phyloP scores from a whole-genome alignment of 2,888 invertebrate species.

The Conomelus anceps region DNA sequence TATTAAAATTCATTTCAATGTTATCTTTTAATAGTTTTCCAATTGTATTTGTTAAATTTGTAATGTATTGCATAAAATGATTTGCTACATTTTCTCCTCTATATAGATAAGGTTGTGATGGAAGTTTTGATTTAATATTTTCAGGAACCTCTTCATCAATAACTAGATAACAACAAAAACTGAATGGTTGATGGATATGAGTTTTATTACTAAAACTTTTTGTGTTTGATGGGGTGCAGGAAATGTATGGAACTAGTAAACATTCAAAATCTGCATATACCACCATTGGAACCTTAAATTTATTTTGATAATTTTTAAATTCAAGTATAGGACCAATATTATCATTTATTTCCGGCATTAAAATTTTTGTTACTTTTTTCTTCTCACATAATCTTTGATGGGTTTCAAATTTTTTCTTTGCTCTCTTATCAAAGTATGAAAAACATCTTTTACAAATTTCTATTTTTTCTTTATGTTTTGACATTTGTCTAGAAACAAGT shows the following conservation, averaged over 20 bases:
- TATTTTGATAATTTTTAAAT: constrained; percentile 3
- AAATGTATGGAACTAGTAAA: neutral
- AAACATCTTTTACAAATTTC: constrained; percentile 3
- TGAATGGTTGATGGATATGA: neutral
- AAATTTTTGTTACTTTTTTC: neutral
- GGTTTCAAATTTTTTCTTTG: neutral
- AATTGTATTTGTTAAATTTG: neutral
- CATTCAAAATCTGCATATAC: constrained; percentile 14
- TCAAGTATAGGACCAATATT: neutral
- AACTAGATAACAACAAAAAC: constrained; percentile 3
- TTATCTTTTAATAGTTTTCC: neutral
- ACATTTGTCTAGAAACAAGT: neutral
- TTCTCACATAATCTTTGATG: neutral
- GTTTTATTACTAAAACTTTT: neutral
- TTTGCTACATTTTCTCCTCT: neutral
- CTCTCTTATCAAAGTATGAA: neutral
- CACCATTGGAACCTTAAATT: constrained; percentile 1
- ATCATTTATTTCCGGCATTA: neutral
- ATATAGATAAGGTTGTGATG: neutral
- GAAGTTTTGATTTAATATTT: neutral
- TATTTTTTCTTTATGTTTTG: neutral
- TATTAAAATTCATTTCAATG: neutral
- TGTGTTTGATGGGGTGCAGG: neutral
- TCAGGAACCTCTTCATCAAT: constrained; percentile 7
- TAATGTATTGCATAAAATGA: neutral